Evolutionary conservation across 2,113 vertebrate species (phyloP), one percentile per base, ranked within the genome.

Genomic region (Engystomops pustulosus): DNA sequence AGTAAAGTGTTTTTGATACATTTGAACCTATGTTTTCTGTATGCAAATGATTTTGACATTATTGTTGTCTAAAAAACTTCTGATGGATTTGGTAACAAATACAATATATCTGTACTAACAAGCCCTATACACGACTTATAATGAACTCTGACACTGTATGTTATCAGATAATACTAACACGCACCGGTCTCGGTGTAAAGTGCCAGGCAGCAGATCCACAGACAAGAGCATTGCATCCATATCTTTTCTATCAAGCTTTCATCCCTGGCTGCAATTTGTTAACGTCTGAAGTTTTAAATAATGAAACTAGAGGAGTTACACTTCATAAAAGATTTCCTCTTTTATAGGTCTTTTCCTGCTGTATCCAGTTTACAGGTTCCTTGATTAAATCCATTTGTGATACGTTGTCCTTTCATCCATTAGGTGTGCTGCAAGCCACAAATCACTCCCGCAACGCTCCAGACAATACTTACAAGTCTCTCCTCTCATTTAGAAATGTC

Each of bases 231-330:
- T 49, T 25, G 72, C 55, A 4, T 41, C 41, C 23, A 34, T 55
- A 15, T 30, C 49, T 41, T 78, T 53, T 79, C 49, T 79, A 55
- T 58, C 49, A 44, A 70, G 47, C 74, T 85, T 79, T 85, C 47
- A 70, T 85, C 75, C 23, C 32, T 17, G 60, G 62, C 74, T 85
- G 83, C 83, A 85, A 79, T 85, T 85, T 85, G 74, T 85, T 85
- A 85, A 85, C 83, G 79, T 85, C 62, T 85, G 83, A 85, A 79
- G 83, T 85, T 85, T 77, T 82, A 74, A 74, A 83, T 68, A 85
- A 85, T 85, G 83, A 85, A 85, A 85, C 83, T 85, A 79, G 83
- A 85, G 83, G 83, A 85, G 83, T 85, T 85, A 58, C 83, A 85
- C 83, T 85, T 85, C 83, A 85, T 85, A 85, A 85, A 85, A 85